These are phyloP conservation scores for Egretta garzetta DNA, from an alignment of 2,113 vertebrate species.

Conservation along the genomic window DNA sequence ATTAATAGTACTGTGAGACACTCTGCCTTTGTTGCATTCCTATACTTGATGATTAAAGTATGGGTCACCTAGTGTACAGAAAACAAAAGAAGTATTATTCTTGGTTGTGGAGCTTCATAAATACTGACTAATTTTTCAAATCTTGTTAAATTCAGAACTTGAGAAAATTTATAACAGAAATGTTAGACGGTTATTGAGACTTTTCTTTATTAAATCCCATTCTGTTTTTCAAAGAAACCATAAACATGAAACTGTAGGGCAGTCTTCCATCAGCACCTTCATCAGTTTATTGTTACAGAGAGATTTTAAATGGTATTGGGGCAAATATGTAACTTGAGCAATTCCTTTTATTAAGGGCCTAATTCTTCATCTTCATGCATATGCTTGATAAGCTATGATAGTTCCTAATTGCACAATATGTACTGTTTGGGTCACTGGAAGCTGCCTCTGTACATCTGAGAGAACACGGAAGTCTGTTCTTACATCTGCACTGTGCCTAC, in stretches of 20 bases:
- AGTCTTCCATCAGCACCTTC: neutral
- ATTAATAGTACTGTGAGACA: neutral
- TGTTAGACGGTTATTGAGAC: neutral
- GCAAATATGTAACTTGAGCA: fast-evolving
- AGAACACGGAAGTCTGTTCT: neutral
- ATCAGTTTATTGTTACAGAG: neutral
- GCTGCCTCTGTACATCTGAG: neutral
- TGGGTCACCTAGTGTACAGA: neutral
- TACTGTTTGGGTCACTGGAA: neutral
- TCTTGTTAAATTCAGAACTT: neutral
- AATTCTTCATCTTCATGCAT: neutral
- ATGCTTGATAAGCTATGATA: neutral
- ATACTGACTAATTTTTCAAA: neutral
- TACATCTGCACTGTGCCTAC: neutral
- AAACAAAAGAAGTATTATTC: neutral
- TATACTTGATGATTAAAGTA: neutral
- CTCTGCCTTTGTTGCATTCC: neutral
- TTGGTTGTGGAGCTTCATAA: neutral
- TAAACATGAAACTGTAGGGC: neutral
- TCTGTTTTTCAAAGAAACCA: neutral
- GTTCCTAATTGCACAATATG: fast-evolving
- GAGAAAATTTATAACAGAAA: neutral
- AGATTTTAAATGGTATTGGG: neutral
- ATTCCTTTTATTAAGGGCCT: neutral
- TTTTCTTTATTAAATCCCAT: neutral